Evolutionary conservation across 35 echinoderm and acorn worm genomes (phyloP).

Genomic region (Nesometra sesokonis): DNA sequence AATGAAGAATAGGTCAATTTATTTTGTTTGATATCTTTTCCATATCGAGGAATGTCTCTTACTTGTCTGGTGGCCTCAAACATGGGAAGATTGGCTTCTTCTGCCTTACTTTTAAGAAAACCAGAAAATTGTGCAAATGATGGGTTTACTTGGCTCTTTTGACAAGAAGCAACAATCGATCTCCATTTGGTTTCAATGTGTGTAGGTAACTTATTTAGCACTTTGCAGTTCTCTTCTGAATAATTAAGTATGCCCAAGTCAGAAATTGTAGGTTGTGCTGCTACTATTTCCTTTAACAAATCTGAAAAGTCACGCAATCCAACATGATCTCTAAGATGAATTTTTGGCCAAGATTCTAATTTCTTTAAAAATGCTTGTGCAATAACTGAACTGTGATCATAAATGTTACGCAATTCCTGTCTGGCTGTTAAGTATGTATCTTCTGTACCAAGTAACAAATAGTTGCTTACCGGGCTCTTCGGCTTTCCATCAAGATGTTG

Average conservation of each 20-base stretch:
- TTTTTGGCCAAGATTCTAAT: background rate
- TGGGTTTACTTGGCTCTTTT: background rate
- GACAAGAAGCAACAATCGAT: background rate
- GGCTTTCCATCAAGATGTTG: background rate
- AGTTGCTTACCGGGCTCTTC: constrained; percentile 16
- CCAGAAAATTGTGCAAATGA: constrained; percentile 11
- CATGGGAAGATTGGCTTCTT: constrained; percentile 20
- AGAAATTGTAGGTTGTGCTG: background rate
- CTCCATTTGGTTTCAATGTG: constrained; percentile 25
- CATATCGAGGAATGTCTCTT: background rate
- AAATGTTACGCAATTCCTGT: constrained; percentile 4
- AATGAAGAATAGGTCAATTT: background rate
- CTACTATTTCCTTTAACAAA: constrained; percentile 1
- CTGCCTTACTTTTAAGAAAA: constrained; percentile 6
- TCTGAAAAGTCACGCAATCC: constrained; percentile 25
- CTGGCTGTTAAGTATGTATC: constrained; percentile 9
- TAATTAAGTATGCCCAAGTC: constrained; percentile 21
- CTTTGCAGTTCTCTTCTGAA: constrained; percentile 8
- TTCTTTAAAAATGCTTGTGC: background rate
- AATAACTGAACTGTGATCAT: constrained; percentile 16
- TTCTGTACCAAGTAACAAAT: constrained; percentile 22
- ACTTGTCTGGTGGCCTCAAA: constrained; percentile 1
- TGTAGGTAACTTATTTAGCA: constrained; percentile 4
- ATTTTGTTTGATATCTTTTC: background rate
- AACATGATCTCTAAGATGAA: background rate